Evolutionary conservation across 2,113 vertebrate species (phyloP), one percentile per base, ranked within the genome.

Genomic region (Albula goreensis): DNA sequence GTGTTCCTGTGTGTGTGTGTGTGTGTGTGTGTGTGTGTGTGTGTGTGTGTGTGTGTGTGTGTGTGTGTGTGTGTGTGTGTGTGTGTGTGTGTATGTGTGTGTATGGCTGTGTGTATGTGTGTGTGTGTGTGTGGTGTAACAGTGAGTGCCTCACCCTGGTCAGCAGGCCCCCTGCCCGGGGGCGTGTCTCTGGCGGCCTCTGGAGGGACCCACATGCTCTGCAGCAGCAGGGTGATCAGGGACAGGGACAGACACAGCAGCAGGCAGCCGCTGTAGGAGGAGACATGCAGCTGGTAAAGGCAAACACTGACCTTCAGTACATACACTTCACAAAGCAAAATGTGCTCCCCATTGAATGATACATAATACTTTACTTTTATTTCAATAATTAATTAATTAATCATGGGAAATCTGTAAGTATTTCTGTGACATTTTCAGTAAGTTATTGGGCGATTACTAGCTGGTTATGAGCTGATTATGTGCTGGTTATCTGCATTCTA

Each of bases 201-300:
- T 4, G 83, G 81, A 0, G 93, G 94, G 51, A 94, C 86, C 93
- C 91, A 94, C 63, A 94, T 89, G 84, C 88, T 92, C 91, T 94
- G 93, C 1, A 95, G 91, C 86, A 95, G 90, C 85, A 94, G 86
- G 50, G 92, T 93, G 81, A 92, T 41, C 80, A 89, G 81, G 31
- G 93, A 94, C 83, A 93, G 81, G 74, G 90, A 90, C 86, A 95
- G 87, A 48, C 93, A 94, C 53, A 94, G 86, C 89, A 93, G 82
- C 88, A 95, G 86, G 83, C 93, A 95, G 19, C 94, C 92, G 85
- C 94, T 94, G 91, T 89, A 90, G 90, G 89, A 86, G 22, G 4
- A 15, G 50, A 49, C 50, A 56, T 11, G 31, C 77, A 50, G 6
- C 12, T 56, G 31, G 31, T 41, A 41, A 41, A 41, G 31, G 31